phyloP scores from a whole-genome alignment of 2,888 invertebrate genomes.

The Drosophila fungiperda region DNA sequence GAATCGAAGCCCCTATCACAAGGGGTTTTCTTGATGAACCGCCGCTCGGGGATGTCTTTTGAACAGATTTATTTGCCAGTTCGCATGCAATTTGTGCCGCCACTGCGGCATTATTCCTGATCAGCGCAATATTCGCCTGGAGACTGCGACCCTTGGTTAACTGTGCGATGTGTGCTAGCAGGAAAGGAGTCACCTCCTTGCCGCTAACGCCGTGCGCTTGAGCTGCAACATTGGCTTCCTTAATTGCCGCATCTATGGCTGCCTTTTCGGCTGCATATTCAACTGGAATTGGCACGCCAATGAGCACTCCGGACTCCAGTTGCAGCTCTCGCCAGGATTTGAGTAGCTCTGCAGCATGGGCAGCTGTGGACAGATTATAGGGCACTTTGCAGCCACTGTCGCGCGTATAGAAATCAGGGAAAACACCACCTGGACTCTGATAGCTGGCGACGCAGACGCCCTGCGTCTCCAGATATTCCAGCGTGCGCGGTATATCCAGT shows the following conservation, averaged over 20 bases:
- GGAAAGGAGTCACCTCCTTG: slow-evolving; percentile 96
- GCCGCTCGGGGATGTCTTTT: background rate
- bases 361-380: slow-evolving; percentile 87
- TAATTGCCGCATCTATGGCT: slow-evolving; percentile 89
- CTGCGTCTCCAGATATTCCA: slow-evolving; percentile 98
- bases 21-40: slow-evolving; percentile 82
- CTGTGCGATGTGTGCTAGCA: slow-evolving; percentile 91
- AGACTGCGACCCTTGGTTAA: slow-evolving; percentile 94
- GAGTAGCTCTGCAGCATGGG: slow-evolving; percentile 91
- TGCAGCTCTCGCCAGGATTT: slow-evolving; percentile 86
- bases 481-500: slow-evolving; percentile 96
- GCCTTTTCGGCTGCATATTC: slow-evolving; percentile 86
- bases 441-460: slow-evolving; percentile 95
- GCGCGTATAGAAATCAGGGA: slow-evolving; percentile 97
- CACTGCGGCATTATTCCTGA: slow-evolving; percentile 95
- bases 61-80: slow-evolving; percentile 74
- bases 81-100: slow-evolving; percentile 92
- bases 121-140: slow-evolving; percentile 93
- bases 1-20: slow-evolving; percentile 92
- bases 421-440: slow-evolving; percentile 88
- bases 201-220: slow-evolving; percentile 88
- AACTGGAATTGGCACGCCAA: slow-evolving; percentile 96
- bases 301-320: slow-evolving; percentile 90
- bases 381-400: slow-evolving; percentile 91
- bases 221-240: slow-evolving; percentile 88